A percentile compares a stretch with the other conserved stretches of the same genome.
Evolutionary conservation across 1,140 invertebrate species (phyloP).

Genomic region (Ips nitidus): DNA sequence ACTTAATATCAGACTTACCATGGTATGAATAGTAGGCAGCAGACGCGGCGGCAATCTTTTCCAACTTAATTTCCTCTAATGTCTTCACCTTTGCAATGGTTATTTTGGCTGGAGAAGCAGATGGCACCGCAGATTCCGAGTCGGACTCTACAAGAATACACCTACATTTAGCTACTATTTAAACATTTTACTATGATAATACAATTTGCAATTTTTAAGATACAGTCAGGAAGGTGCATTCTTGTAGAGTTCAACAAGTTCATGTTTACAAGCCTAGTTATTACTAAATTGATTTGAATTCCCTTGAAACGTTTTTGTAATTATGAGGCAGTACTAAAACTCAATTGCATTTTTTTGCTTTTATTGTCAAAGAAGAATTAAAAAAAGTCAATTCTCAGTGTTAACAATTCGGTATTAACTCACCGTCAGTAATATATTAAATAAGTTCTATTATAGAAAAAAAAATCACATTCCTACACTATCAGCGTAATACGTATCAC

Average conservation of each 20-base stretch:
- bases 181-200: background rate
- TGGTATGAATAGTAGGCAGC: constrained; percentile 66
- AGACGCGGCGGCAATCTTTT: constrained; percentile 67
- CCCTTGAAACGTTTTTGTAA: no score
- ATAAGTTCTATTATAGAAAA: no score
- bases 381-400: no score
- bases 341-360: no score
- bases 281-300: no score
- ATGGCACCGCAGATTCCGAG: constrained; percentile 62
- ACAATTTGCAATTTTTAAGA: constrained; percentile 46
- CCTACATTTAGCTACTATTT: constrained; percentile 38
- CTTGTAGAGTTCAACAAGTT: constrained; percentile 39
- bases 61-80: constrained; percentile 66
- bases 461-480: no score
- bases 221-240: constrained; percentile 42
- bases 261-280: no score
- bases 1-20: constrained; percentile 37
- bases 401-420: no score
- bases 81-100: constrained; percentile 59
- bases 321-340: no score
- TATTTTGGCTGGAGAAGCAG: constrained; percentile 60
- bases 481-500: no score
- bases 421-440: no score
- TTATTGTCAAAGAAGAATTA: no score
- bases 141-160: constrained; percentile 75